Percentiles rank a stretch among this genome's conserved stretches.
phyloP scores from a whole-genome alignment of 1,140 invertebrate species.

The Cotesia glomerata region DNA sequence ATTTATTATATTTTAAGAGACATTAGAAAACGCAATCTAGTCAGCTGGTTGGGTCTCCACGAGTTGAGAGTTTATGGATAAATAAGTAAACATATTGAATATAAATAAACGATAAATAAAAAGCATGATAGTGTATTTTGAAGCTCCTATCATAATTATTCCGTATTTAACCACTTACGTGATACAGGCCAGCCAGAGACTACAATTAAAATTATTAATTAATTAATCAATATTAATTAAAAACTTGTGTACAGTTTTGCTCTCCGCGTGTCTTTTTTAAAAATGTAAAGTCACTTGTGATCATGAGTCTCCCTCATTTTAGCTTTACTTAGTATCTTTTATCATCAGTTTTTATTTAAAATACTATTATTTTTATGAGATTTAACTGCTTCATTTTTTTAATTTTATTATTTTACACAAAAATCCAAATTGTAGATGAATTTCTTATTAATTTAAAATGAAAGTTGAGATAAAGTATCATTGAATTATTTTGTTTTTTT shows the following conservation, averaged over 20 bases:
- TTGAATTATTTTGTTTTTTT: background rate
- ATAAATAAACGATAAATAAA: background rate
- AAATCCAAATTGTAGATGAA: too few relatives aligned
- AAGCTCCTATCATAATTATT: too few relatives aligned
- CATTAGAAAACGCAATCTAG: slow-evolving; percentile 57
- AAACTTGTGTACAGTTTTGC: slow-evolving; percentile 1
- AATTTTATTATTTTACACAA: background rate
- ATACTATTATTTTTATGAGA: background rate
- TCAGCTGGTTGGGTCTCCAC: slow-evolving; percentile 52
- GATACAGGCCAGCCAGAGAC: slow-evolving; percentile 14
- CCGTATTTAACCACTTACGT: too few relatives aligned
- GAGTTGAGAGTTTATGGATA: slow-evolving; percentile 34
- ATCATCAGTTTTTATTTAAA: background rate
- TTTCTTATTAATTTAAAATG: too few relatives aligned
- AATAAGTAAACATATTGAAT: slow-evolving; percentile 2
- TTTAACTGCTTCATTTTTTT: background rate
- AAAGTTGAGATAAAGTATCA: too few relatives aligned
- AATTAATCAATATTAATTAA: background rate
- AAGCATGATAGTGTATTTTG: background rate
- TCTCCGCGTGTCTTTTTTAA: background rate
- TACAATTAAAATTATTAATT: background rate
- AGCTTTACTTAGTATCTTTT: background rate
- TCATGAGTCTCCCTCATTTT: background rate
- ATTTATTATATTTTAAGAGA: slow-evolving; percentile 12
- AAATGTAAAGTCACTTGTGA: background rate